Base-by-base conservation (phyloP, 2,888 invertebrate genomes). In the Leptinotarsa rubiginosa region DNA sequence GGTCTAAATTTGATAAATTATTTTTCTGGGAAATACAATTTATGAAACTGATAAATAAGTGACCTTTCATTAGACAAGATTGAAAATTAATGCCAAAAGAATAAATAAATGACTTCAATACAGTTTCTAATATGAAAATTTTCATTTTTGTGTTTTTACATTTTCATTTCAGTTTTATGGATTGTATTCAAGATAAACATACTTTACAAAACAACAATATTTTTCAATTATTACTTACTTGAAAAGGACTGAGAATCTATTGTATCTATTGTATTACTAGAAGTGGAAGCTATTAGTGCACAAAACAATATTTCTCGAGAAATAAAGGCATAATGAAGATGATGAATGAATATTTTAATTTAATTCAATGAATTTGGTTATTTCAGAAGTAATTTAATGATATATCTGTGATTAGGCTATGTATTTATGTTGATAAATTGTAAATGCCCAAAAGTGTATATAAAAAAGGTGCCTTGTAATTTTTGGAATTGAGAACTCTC, bases 391-490 rank as follows among this genome's bases (percentile, higher is more conserved):
- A 50, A 70, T 70, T 65, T 65, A 71, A 77, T 79, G 76, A 76
- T 79, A 65, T 78, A 78, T 80, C 81, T 82, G 81, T 82, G 80
- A 81, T 82, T 82, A 79, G 80, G 77, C 78, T 79, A 75, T 77
- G 77, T 78, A 80, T 81, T 80, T 79, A 79, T 80, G 78, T 79
- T 79, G 75, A 79, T 75, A 77, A 78, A 77, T 75, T 78, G 76
- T 78, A 80, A 75, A 79, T 74, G 72, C 72, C 71, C 73, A 73
- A 71, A 76, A 75, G 66, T 78, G 79, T 78, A 77, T 77, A 79
- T 69, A 80, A 77, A 80, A 65, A 78, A 75, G 81, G 82, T 82
- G 82, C 82, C 82, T 82, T 82, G 80, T 80, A 78, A 80, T 76
- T 78, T 77, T 78, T 69, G 81, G 80, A 81, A 81, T 81, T 81